Percentiles rank a stretch among this genome's conserved stretches.
phyloP scores from a whole-genome alignment of 1,140 invertebrate genomes.

The Parasteatoda tepidariorum region DNA sequence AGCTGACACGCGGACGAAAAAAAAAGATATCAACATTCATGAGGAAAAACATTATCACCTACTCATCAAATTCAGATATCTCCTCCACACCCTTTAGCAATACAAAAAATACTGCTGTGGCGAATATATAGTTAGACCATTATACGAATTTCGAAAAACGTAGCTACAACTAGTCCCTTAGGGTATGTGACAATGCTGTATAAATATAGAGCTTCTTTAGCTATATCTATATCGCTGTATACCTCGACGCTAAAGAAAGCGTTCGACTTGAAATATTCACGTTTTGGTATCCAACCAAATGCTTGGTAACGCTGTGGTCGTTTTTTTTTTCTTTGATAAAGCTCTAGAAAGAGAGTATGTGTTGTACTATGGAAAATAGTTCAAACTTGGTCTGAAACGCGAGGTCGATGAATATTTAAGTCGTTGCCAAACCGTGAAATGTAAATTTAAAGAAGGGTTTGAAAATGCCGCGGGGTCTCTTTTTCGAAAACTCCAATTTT shows the following conservation, averaged over 20 bases:
- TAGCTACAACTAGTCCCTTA: too few relatives aligned
- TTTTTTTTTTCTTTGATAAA: neutral
- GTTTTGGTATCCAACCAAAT: constrained; percentile 27
- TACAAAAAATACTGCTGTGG: constrained; percentile 13
- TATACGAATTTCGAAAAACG: too few relatives aligned
- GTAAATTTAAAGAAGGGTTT: constrained; percentile 26
- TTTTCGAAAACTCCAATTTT: too few relatives aligned
- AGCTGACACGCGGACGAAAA: neutral
- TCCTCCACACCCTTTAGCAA: neutral
- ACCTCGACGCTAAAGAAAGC: neutral
- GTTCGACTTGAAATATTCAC: constrained; percentile 30
- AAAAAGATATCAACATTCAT: constrained; percentile 33
- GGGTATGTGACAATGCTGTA: too few relatives aligned
- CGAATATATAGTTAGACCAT: too few relatives aligned
- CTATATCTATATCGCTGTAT: too few relatives aligned
- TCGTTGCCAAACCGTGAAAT: constrained; percentile 3
- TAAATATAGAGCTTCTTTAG: too few relatives aligned
- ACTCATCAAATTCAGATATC: constrained; percentile 27
- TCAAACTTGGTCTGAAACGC: neutral
- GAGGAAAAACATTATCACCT: constrained; percentile 10
- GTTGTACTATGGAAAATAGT: constrained; percentile 12
- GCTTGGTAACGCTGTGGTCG: constrained; percentile 17
- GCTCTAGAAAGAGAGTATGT: neutral
- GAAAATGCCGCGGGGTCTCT: too few relatives aligned
- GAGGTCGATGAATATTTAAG: constrained; percentile 37